Evolutionary conservation across 2,797 vertebrate genomes (phyloP).

Genomic region (Acanthurus lineatus): DNA sequence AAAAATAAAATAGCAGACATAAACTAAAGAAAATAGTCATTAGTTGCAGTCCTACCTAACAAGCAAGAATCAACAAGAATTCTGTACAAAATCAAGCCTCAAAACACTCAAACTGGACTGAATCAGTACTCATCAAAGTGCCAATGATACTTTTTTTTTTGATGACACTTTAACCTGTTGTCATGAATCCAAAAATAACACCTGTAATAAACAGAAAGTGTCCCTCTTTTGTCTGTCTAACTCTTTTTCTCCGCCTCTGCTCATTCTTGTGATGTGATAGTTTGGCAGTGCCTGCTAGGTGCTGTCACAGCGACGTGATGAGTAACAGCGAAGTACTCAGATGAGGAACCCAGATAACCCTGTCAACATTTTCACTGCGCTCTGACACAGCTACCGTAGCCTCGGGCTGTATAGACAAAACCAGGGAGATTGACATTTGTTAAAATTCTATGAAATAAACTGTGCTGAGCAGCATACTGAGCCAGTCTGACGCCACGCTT

Average conservation of each 20-base stretch:
- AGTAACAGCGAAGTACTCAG: slow-evolving; percentile 69
- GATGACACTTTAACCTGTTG: background rate
- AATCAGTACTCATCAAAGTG: slow-evolving; percentile 1
- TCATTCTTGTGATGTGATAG: slow-evolving; percentile 56
- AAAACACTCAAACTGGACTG: background rate
- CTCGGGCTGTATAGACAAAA: slow-evolving; percentile 60
- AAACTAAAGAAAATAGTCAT: background rate
- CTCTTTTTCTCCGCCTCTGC: slow-evolving; percentile 38
- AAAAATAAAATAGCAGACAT: background rate
- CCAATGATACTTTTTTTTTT: background rate
- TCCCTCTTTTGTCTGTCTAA: slow-evolving; percentile 7
- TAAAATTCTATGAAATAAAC: slow-evolving; percentile 64
- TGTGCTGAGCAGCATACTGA: slow-evolving; percentile 40
- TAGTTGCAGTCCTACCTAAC: background rate
- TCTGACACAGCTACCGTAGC: slow-evolving; percentile 53
- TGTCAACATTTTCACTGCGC: slow-evolving; percentile 56
- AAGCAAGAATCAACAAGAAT: background rate
- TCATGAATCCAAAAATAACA: slow-evolving; percentile 30
- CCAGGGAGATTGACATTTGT: slow-evolving; percentile 54
- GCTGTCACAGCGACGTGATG: slow-evolving; percentile 70
- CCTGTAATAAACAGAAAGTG: slow-evolving; percentile 32
- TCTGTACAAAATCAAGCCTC: background rate
- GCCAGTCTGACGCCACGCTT: slow-evolving; percentile 18
- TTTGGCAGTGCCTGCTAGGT: slow-evolving; percentile 58
- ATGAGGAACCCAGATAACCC: slow-evolving; percentile 72